Evolutionary conservation across 2,888 invertebrate species (phyloP), one percentile per base, ranked within the genome.

Genomic region (Phortica okadai): DNA sequence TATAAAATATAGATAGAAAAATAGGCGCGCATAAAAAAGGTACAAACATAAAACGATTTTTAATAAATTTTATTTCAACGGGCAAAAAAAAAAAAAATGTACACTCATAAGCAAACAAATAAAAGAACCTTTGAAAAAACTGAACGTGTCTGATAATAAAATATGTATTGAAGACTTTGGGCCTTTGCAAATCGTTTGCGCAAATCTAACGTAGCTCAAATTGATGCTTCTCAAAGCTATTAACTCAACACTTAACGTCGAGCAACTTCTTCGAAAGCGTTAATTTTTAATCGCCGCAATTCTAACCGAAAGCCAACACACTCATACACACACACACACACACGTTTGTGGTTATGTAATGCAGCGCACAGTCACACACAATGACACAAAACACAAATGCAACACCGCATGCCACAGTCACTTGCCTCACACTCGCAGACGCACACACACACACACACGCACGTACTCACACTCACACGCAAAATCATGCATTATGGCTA

Each of bases 281-380:
- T 67, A 67, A 67, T 67, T 50, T 50, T 50, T 50, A 50, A 50
- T 14, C 14, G 50, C 14, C 50, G 50, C 50, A 50, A 50, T 50
- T 54, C 54, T 42, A 72, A 56, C 70, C 70, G 54, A 56, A 72
- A 72, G 33, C 70, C 54, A 72, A 54, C 50, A 69, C 21, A 69
- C 44, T 44, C 45, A 16, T n/a, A 67, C 44, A 42, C 16, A 44
- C 50, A 54, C 42, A 54, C 54, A 54, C 33, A 25, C 69, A 54
- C 69, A 70, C 70, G 14, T 69, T 5, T 69, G 74, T 59, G 74
- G 69, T 69, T 69, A 44, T 64, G 69, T 69, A 64, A 74, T 54
- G 64, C 54, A 62, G 59, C 16, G 62, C 73, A 74, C n/a, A 50
- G 33, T 33, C 33, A 33, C 41, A 59, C 62, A 70, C 54, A 77